Base-by-base conservation (phyloP, 1,140 invertebrate genomes). In the Drosophila biarmipes region DNA sequence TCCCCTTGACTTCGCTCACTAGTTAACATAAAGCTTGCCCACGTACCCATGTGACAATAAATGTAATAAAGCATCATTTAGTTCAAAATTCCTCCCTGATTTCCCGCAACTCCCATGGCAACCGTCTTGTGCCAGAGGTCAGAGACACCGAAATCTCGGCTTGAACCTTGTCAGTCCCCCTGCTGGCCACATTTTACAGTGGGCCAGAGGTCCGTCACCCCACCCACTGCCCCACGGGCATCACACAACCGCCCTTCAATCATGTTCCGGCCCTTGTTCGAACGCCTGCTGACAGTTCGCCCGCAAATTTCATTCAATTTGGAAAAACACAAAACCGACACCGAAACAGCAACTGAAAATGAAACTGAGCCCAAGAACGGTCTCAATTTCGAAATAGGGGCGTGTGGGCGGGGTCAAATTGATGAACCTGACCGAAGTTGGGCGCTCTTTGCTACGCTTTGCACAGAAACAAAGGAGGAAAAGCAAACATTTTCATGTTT, bases 251-350 rank as follows among this genome's bases (percentile, higher is more conserved):
- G 27, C 40, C 67, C 64, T 56, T 71, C 72, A 66, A 75, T 75
- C 72, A 75, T 75, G 72, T 74, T 35, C 19, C 42, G 59, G 61
- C 21, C 52, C 72, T 57, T 72, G 68, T 72, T 58, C 53, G 67
- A 43, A 59, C 68, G 68, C 67, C 68, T 58, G 67, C 54, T 46
- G 37, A 72, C 66, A 58, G 72, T 40, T 74, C 58, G 17, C 35
- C 75, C 49, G 59, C 69, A 74, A 63, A 82, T 57, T 86, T 87
- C 78, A 86, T 86, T 81, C 81, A 86, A 86, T 86, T 86, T 86
- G 76, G 40, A 56, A 69, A 78, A 81, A 81, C 68, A 86, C 48
- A 59, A 45, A 24, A 67, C 51, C 27, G 51, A 51, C 29, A 34
- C 29, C 48, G 48, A 51, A 8, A 46, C 45, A 7, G 45, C 27